phyloP scores from a whole-genome alignment of 2,888 invertebrate genomes.

The Cephus runcator region DNA sequence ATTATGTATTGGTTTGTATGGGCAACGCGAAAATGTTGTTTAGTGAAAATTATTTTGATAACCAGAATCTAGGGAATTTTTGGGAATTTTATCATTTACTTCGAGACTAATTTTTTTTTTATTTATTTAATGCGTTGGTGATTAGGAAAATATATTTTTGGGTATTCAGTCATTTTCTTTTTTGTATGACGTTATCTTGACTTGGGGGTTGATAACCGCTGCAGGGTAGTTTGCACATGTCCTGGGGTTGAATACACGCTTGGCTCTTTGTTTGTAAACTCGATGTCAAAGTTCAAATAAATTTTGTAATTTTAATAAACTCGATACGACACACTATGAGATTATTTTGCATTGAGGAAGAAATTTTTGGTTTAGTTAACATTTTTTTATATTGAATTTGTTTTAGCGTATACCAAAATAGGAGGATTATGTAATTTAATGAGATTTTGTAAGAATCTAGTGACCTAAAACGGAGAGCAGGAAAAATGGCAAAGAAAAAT shows the following conservation, averaged over 20 bases:
- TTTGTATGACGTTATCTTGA: not conserved
- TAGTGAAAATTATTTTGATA: not conserved
- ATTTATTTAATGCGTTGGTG: not conserved
- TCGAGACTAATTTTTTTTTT: too few relatives aligned
- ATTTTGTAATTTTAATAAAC: not conserved
- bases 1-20: not conserved
- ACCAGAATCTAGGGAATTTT: too few relatives aligned
- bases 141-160: not conserved
- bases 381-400: not conserved
- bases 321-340: not conserved
- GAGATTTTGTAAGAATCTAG: not conserved
- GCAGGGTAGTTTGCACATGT: not conserved
- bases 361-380: not conserved
- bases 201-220: not conserved
- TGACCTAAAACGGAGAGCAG: not conserved
- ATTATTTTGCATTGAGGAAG: not conserved
- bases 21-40: not conserved
- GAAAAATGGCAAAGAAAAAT: not conserved
- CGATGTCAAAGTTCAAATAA: not conserved
- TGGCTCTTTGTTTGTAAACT: not conserved
- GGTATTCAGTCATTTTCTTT: not conserved
- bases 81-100: too few relatives aligned
- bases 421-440: not conserved
- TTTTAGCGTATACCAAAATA: not conserved
- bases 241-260: not conserved